Evolutionary conservation across 2,797 vertebrate genomes (phyloP), one percentile per base, ranked within the genome.

Genomic region (Chelidonichthys spinosus): DNA sequence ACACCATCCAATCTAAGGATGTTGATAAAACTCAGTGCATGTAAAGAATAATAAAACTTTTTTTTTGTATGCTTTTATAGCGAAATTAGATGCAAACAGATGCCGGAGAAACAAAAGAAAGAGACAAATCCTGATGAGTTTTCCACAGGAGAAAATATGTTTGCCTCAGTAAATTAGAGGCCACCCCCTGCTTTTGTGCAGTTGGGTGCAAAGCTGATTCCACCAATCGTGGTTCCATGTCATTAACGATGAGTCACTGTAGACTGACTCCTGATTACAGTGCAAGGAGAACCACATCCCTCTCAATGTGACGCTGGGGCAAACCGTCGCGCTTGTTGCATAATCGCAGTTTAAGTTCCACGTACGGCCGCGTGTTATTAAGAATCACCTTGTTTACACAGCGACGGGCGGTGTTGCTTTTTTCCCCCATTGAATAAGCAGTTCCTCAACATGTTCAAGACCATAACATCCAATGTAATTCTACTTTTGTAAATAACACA

Each of bases 161-260:
- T 68, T 63, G 13, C 60, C 52, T 43, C 14, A 0, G 18, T 65
- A 60, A 76, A 61, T 37, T 58, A 11, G 40, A 65, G 36, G 43
- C 59, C 8, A 11, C 39, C 32, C 39, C 60, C 17, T 17, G 18
- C 50, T 64, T 44, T 36, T 0, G 39, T 67, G 53, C 63, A 60
- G 77, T 68, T 53, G 72, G 40, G 13, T 50, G 59, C 67, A 49
- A 47, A 68, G 74, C 63, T 74, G 70, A 82, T 79, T 86, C 66
- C 60, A 72, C 53, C 72, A 72, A 70, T 83, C 63, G 72, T 53
- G 72, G 68, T 72, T 82, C 67, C n/a, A 4, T 80, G 79, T 64
- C 54, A 73, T 66, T 72, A 69, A 63, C n/a, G 70, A 81, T 87
- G 88, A 88, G 76, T 89, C 82, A 75, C 63, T 25, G 67, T 33